phyloP scores from a whole-genome alignment of 2,888 invertebrate species.

The Heliothis peltigera region DNA sequence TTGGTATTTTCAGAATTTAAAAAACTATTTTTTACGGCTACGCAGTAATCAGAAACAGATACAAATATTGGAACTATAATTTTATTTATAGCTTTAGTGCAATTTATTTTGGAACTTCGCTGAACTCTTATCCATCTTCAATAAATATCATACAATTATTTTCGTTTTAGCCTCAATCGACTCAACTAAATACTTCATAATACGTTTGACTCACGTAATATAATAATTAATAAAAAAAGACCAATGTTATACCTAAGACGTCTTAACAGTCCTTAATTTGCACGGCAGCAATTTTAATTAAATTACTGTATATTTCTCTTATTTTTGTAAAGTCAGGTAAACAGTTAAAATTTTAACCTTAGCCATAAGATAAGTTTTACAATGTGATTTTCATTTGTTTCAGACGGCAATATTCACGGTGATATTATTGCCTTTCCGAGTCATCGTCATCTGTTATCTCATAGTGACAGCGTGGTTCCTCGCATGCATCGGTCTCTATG shows the following conservation, averaged over 20 bases:
- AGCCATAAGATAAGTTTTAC: background rate
- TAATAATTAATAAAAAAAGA: background rate
- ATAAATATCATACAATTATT: conserved; percentile 3
- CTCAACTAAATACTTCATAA: background rate
- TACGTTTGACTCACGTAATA: background rate
- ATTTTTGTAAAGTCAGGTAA: too few relatives aligned
- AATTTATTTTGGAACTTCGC: background rate
- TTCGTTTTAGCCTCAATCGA: conserved; percentile 6
- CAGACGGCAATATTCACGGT: conserved; percentile 97
- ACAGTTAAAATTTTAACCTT: background rate
- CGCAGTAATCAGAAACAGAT: background rate
- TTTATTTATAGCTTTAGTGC: background rate
- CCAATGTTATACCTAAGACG: background rate
- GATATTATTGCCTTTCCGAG: conserved; percentile 94
- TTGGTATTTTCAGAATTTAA: too few relatives aligned
- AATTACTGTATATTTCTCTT: background rate
- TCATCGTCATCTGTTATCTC: conserved; percentile 93
- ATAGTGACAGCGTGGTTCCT: conserved; percentile 95
- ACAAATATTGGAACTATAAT: background rate
- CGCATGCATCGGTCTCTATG: conserved; percentile 95
- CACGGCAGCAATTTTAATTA: background rate
- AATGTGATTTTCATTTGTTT: conserved; percentile 77
- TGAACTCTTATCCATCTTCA: background rate
- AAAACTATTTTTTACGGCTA: background rate
- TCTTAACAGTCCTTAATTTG: background rate